Base-by-base conservation (phyloP, 2,888 invertebrate genomes). In the Drosophila differens region DNA sequence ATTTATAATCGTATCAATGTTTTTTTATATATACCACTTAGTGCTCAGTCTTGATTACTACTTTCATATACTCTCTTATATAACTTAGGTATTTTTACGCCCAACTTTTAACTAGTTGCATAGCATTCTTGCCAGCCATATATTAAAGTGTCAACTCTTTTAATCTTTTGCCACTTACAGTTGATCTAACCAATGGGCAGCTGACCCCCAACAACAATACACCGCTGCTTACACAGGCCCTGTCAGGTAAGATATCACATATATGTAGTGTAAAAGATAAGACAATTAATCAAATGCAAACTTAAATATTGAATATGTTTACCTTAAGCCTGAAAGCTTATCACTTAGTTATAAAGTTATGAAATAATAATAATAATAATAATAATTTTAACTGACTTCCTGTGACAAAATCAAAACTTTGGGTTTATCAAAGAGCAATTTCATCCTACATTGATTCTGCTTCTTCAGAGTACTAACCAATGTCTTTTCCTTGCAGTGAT, bases 161-260 rank as follows among this genome's bases (percentile, higher is more conserved):
- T 64, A 68, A 74, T 73, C 76, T 81, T 83, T 79, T 89, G 74
- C 74, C 70, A 85, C 70, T 96, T 96, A 94, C 96, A 97, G 97
- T 98, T 96, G 98, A 98, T 95, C 96, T 98, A 95, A 97, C 97
- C 95, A 98, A 98, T 95, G 98, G 98, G 94, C 98, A 98, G 95
- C 96, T 98, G 94, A 98, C 98, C 94, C 97, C 97, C 94, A 98
- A 98, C 96, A 97, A 97, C 96, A 98, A 97, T 95, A 97, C 97
- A 94, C 97, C 98, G 94, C 96, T 98, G 95, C 96, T 98, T 95
- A 98, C 98, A 95, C 98, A 98, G 95, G 97, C 97, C 94, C 96
- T 98, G 94, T 98, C 98, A 97, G 98, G 98, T 98, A 96, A 95
- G 95, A 83, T 62, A 49, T 44, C 16, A n/a, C 4, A 32, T 22